Evolutionary conservation across 2,888 invertebrate species (phyloP), one percentile per base, ranked within the genome.

Genomic region (Pyrochroa serraticornis): DNA sequence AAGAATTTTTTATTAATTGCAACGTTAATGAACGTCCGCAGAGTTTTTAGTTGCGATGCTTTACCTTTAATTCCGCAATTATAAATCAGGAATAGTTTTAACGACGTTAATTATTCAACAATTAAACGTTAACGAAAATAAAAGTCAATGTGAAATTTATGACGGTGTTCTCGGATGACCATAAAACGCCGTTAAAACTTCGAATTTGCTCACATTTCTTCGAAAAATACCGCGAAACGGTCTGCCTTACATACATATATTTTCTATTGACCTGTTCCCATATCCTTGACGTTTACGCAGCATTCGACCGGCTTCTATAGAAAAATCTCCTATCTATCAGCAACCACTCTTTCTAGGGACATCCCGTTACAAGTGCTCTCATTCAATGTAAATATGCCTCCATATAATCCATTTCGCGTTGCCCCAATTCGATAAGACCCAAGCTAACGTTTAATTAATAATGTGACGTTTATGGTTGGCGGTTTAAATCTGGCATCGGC

Each of bases 371-470:
- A 51, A 52, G 34, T 33, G 36, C 31, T 31, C 43, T 47, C 38
- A 58, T 58, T 58, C 52, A 58, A 52, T 52, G 58, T 47, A 52
- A 58, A 58, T 58, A 13, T 31, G 22, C 5, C 22, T 22, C 22
- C 5, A 22, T 22, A 22, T 22, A 22, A 22, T 22, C 22, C 22
- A 22, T 22, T 42, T 30, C 13, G 14, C 42, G 35, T 45, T 45
- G 47, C 7, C 38, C 42, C 31, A 58, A 51, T 43, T 46, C 33
- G 51, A 52, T 52, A 51, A 48, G 43, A 35, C 31, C 22, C 3
- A 22, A 22, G 22, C 22, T 3, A 2, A 5, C 22, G 22, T 44
- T 44, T 44, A 44, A 44, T 44, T 44, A 44, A 12, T 6, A 31
- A 41, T 14, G n/a, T 22, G 6, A 30, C 8, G 33, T 32, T 32